A percentile compares a stretch with the other conserved stretches of the same genome.
These are phyloP conservation scores for Charanyca ferruginea DNA, from an alignment of 2,888 invertebrate species.

Conservation along the genomic window DNA sequence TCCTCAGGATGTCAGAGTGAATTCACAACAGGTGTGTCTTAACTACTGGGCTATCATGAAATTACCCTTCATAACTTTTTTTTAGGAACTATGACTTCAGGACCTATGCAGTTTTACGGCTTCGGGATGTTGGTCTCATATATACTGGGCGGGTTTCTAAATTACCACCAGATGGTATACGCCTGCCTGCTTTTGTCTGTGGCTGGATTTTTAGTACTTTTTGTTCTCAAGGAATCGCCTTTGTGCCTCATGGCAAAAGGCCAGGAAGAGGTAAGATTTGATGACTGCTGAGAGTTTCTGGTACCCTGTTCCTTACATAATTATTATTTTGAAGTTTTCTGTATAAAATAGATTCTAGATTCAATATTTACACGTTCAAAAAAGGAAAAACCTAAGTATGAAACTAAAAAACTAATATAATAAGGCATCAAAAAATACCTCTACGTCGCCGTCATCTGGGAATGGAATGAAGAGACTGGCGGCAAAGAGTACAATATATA, in stretches of 20 bases:
- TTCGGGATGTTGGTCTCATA: slow-evolving; percentile 81
- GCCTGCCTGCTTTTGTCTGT: slow-evolving; percentile 69
- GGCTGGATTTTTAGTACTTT: slow-evolving; percentile 65
- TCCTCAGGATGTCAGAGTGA: too few species aligned
- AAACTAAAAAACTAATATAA: too few species aligned
- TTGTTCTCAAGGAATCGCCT: slow-evolving; percentile 78
- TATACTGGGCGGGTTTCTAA: slow-evolving; percentile 75
- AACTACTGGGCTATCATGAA: too few species aligned
- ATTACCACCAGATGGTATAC: slow-evolving; percentile 77
- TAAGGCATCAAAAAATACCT: too few species aligned
- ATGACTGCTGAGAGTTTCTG: neutral
- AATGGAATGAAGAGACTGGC: too few species aligned
- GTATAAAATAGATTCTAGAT: too few species aligned
- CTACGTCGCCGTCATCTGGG: too few species aligned
- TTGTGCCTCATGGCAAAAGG: slow-evolving; percentile 77
- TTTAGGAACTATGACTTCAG: slow-evolving; percentile 71
- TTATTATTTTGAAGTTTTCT: too few species aligned
- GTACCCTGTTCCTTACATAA: slow-evolving; percentile 1
- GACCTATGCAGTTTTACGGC: slow-evolving; percentile 74
- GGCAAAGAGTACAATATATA: too few species aligned
- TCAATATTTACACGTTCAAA: too few species aligned
- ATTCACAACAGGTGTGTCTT: too few species aligned
- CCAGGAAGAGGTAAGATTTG: slow-evolving; percentile 72
- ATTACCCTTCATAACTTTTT: neutral
- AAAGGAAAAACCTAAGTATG: too few species aligned